These are phyloP conservation scores for Lithobates pipiens DNA, from an alignment of 2,797 vertebrate genomes.

Conservation along the genomic window DNA sequence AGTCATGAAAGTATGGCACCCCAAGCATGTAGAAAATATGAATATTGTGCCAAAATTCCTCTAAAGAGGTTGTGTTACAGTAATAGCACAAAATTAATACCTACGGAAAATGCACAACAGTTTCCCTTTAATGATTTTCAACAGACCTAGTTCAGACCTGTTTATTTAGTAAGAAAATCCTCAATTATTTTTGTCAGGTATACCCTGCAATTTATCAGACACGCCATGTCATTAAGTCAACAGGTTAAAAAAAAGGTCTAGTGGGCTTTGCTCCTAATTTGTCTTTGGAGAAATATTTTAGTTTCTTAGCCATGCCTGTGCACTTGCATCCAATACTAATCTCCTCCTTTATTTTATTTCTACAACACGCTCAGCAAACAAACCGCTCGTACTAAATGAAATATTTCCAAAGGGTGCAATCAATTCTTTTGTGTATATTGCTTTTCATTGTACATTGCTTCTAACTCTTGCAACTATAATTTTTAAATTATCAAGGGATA, in stretches of 20 bases:
- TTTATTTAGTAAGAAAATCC: neutral
- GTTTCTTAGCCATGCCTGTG: neutral
- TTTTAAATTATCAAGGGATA: constrained; percentile 1
- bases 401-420: constrained; percentile 8
- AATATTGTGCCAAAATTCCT: neutral
- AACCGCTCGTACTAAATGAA: neutral
- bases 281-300: constrained; percentile 22
- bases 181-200: constrained; percentile 2
- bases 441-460: neutral
- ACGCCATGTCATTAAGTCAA: neutral
- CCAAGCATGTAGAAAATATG: neutral
- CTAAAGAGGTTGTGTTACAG: neutral
- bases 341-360: constrained; percentile 21
- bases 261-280: neutral
- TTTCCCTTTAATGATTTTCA: neutral
- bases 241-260: neutral
- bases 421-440: neutral
- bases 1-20: neutral
- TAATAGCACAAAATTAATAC: neutral
- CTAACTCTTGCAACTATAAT: neutral
- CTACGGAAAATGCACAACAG: neutral
- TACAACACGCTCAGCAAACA: constrained; percentile 4
- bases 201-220: constrained; percentile 32
- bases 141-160: neutral
- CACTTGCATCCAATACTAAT: neutral